A percentile compares a stretch with the other conserved stretches of the same genome.
Evolutionary conservation across 2,113 vertebrate species (phyloP).

Genomic region (Nipponia nippon): DNA sequence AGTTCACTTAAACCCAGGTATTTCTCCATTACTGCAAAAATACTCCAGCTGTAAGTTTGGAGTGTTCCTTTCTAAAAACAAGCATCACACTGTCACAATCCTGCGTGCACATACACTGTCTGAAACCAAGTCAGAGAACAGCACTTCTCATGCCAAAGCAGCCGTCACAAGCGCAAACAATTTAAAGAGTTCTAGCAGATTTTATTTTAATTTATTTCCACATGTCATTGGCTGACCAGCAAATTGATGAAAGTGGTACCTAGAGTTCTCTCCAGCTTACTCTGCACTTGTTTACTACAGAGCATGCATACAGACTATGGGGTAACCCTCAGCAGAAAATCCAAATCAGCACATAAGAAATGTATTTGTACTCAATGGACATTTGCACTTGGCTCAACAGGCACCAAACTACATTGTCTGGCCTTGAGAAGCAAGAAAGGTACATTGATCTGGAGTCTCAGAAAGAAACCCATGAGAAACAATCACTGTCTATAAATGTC

Average conservation of each 20-base stretch:
- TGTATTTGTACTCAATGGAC: not conserved
- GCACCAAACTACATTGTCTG: not conserved
- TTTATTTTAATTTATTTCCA: not conserved
- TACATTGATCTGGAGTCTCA: not conserved
- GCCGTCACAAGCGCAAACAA: not conserved
- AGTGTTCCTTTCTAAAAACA: not conserved
- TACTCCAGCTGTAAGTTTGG: not conserved
- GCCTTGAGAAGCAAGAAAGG: not conserved
- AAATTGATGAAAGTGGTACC: not conserved
- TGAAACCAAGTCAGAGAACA: not conserved
- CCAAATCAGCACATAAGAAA: not conserved
- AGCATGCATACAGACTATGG: not conserved
- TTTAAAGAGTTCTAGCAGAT: not conserved
- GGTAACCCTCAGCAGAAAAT: not conserved
- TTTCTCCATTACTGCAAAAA: not conserved
- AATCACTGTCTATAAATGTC: not conserved
- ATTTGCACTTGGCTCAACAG: not conserved
- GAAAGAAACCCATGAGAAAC: not conserved
- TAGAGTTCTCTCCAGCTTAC: not conserved
- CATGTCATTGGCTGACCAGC: not conserved
- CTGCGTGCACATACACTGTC: rapidly evolving
- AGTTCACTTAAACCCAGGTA: not conserved
- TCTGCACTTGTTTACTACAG: not conserved
- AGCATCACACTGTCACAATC: not conserved
- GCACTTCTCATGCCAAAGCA: not conserved